Evolutionary conservation across 2,113 vertebrate genomes (phyloP).

Genomic region (Litocranius walleri): DNA sequence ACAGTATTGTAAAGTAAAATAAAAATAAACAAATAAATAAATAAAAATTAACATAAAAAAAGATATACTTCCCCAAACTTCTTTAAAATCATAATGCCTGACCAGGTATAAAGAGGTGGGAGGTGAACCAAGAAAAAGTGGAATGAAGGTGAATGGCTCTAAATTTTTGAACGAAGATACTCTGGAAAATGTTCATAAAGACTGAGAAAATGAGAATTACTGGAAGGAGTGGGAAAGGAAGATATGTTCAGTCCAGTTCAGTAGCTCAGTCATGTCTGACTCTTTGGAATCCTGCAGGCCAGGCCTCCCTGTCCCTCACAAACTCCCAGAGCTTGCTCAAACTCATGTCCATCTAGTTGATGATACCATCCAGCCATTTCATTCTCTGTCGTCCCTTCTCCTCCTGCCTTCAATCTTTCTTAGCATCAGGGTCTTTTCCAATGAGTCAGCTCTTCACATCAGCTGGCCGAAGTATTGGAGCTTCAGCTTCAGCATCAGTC

Average conservation of each 20-base stretch:
- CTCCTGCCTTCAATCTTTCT: not conserved
- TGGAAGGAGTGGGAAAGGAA: not conserved
- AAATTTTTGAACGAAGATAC: not conserved
- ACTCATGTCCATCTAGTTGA: accelerated
- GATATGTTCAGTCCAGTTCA: not conserved
- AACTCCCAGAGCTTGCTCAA: not conserved
- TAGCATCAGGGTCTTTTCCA: not conserved
- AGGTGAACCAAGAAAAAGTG: not conserved
- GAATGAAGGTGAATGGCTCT: not conserved
- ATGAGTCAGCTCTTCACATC: not conserved
- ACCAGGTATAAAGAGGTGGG: not conserved
- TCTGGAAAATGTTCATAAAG: not conserved
- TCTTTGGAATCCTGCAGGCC: not conserved
- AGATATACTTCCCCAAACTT: not conserved
- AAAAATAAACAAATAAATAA: no score
- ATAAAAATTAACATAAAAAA: no score
- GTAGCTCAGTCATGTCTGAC: not conserved
- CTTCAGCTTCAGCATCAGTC: not conserved
- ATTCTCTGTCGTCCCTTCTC: not conserved
- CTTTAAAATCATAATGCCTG: not conserved
- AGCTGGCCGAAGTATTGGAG: not conserved
- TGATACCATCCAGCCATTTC: not conserved
- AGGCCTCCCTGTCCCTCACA: not conserved
- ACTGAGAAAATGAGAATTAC: not conserved
- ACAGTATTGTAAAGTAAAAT: no score